Evolutionary conservation across 2,797 vertebrate species (phyloP).

Genomic region (Notamacropus eugenii): DNA sequence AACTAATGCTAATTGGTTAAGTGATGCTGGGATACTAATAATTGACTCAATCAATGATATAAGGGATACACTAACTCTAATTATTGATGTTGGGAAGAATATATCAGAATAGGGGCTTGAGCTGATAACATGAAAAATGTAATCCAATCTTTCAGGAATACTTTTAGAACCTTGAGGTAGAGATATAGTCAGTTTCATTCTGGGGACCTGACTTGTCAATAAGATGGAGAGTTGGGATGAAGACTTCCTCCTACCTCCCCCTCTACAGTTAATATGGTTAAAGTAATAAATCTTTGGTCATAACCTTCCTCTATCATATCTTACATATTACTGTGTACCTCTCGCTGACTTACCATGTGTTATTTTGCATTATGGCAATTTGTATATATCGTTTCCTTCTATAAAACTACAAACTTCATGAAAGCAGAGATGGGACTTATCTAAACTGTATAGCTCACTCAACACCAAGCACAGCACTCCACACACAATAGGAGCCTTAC

Average conservation of each 20-base stretch:
- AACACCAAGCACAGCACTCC: not conserved
- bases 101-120: not conserved
- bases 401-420: not conserved
- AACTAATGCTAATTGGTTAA: not conserved
- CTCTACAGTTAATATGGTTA: not conserved
- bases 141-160: not conserved
- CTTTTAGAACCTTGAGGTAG: not conserved
- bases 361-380: not conserved
- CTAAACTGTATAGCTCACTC: not conserved
- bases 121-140: not conserved
- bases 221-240: not conserved
- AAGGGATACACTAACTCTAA: not conserved
- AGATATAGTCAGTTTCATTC: not conserved
- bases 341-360: not conserved
- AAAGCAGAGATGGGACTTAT: not conserved
- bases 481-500: not conserved
- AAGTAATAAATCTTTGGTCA: not conserved
- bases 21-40: not conserved
- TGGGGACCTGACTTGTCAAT: not conserved
- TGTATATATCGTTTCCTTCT: not conserved
- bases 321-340: not conserved
- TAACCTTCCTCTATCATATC: not conserved
- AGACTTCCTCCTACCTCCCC: not conserved
- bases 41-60: not conserved
- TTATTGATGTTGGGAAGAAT: not conserved